A percentile compares a stretch with the other conserved stretches of the same genome.
Conservation (phyloP, 2,113 vertebrate species). For the Verasper variegatus region DNA sequence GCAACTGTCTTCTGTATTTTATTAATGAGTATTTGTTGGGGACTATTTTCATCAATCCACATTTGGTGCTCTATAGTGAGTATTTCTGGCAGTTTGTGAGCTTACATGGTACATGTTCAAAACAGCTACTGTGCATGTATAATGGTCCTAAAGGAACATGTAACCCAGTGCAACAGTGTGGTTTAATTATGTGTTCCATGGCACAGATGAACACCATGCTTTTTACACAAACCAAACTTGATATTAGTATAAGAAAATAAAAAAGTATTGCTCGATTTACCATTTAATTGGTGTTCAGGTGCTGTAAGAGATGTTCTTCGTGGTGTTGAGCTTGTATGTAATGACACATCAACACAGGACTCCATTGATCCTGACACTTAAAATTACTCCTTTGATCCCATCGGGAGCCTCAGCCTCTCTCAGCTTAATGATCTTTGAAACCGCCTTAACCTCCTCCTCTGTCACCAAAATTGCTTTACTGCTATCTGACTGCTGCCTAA, state of each 20-base stretch:
- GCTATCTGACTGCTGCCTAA: not conserved
- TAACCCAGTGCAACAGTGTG: not conserved
- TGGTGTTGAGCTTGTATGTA: not conserved
- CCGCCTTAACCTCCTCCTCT: conserved; percentile 1
- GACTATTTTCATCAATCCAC: not conserved
- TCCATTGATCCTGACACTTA: conserved; percentile 11
- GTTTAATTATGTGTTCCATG: not conserved
- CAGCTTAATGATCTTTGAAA: conserved; percentile 9
- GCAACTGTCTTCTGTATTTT: not conserved
- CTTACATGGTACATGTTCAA: not conserved
- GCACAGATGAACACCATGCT: too few species aligned
- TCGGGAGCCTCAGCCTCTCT: not conserved
- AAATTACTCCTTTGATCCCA: not conserved
- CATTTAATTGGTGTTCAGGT: not conserved
- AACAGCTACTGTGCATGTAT: not conserved
- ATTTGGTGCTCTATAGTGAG: too few species aligned
- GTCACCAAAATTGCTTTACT: not conserved
- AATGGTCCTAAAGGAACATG: not conserved
- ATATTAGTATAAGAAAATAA: too few species aligned
- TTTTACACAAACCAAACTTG: not conserved
- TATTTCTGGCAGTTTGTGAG: not conserved
- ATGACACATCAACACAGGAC: not conserved
- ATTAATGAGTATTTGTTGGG: not conserved
- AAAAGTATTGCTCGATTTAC: not conserved
- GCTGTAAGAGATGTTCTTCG: not conserved